These are phyloP conservation scores for Euwallacea fornicatus DNA, from an alignment of 1,140 invertebrate genomes.

Conservation along the genomic window DNA sequence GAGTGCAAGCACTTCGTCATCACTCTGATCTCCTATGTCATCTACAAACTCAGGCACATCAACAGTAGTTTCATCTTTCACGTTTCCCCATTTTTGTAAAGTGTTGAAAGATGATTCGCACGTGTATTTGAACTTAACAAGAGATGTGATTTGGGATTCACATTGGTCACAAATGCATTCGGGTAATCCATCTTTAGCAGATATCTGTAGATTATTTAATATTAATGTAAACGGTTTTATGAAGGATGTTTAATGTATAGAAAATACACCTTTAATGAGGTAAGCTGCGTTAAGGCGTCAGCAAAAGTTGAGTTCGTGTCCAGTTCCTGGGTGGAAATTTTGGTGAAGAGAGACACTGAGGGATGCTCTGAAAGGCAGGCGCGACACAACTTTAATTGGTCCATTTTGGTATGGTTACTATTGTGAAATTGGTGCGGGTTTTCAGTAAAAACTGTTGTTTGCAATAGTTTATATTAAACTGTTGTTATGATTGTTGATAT, in stretches of 20 bases:
- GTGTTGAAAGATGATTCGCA: slow-evolving; percentile 42
- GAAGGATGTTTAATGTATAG: neutral
- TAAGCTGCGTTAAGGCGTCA: slow-evolving; percentile 21
- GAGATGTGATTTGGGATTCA: slow-evolving; percentile 36
- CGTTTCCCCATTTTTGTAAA: slow-evolving; percentile 35
- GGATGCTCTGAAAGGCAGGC: slow-evolving; percentile 29
- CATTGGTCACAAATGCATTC: slow-evolving; percentile 44
- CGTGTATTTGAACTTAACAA: slow-evolving; percentile 42
- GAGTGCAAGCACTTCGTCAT: neutral
- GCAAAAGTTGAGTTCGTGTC: slow-evolving; percentile 20
- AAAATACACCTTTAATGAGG: slow-evolving; percentile 13
- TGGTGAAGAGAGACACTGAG: slow-evolving; percentile 14
- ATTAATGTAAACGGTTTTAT: neutral
- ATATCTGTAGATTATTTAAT: slow-evolving; percentile 36
- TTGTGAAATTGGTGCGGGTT: too few relatives aligned
- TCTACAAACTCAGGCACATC: slow-evolving; percentile 8
- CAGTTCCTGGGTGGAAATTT: slow-evolving; percentile 6
- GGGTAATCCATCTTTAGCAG: slow-evolving; percentile 44
- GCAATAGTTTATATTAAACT: too few relatives aligned
- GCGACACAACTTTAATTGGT: slow-evolving; percentile 25
- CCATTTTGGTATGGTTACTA: slow-evolving; percentile 4
- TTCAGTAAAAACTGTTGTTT: too few relatives aligned
- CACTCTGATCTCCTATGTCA: neutral
- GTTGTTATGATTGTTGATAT: too few relatives aligned
- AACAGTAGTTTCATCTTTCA: slow-evolving; percentile 6